Evolutionary conservation across 2,113 vertebrate species (phyloP).

Genomic region (Corydoras sp.): DNA sequence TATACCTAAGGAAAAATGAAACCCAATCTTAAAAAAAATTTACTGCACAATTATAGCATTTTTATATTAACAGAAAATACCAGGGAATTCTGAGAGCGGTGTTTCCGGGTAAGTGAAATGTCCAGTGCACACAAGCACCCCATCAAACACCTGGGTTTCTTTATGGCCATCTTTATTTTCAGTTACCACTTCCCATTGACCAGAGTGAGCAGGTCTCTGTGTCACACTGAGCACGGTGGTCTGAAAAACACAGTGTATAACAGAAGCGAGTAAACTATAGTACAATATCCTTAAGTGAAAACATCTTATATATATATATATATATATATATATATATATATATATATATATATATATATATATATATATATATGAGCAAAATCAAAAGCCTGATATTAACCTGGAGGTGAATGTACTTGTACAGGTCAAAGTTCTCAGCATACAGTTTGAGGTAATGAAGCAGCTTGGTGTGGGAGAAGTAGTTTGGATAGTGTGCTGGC

Average conservation of each 20-base stretch:
- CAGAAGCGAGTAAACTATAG: too few species aligned
- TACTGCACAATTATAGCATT: background rate
- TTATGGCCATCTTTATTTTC: slow-evolving; percentile 49
- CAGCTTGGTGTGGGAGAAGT: slow-evolving; percentile 74
- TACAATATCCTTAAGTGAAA: too few species aligned
- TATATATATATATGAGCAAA: too few species aligned
- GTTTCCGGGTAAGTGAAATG: slow-evolving; percentile 61
- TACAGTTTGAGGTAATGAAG: slow-evolving; percentile 80
- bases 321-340: too few species aligned
- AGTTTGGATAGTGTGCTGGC: slow-evolving; percentile 80
- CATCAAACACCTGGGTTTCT: slow-evolving; percentile 72
- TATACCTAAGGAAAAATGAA: slow-evolving; percentile 64
- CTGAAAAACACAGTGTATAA: slow-evolving; percentile 55
- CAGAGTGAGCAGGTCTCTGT: slow-evolving; percentile 55
- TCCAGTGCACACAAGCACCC: slow-evolving; percentile 80
- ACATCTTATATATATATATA: too few species aligned
- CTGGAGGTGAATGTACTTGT: slow-evolving; percentile 73
- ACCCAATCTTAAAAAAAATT: background rate
- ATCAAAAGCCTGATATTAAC: slow-evolving; percentile 51
- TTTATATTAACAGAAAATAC: slow-evolving; percentile 48
- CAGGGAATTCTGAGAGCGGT: slow-evolving; percentile 75
- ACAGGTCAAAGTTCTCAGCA: slow-evolving; percentile 71
- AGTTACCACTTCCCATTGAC: slow-evolving; percentile 84
- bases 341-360: too few species aligned
- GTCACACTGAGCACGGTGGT: slow-evolving; percentile 68